A percentile compares a stretch with the other conserved stretches of the same genome.
These are phyloP conservation scores for Liopterus haemorrhoidalis DNA, from an alignment of 2,888 invertebrate genomes.

Conservation along the genomic window DNA sequence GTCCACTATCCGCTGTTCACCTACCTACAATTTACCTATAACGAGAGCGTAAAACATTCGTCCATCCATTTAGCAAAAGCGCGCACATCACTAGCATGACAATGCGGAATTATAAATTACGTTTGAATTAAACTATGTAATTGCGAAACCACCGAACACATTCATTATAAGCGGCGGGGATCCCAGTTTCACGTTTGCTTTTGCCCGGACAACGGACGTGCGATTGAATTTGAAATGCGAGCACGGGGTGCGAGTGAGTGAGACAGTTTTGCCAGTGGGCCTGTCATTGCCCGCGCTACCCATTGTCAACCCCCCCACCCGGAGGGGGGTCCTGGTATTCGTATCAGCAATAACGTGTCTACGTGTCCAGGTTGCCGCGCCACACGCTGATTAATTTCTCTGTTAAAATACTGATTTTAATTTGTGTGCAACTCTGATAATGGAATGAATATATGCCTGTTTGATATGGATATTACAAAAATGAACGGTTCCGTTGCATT, in stretches of 20 bases:
- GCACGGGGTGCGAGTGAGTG: too few relatives aligned
- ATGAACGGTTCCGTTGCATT: too few relatives aligned
- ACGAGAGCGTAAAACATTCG: conserved; percentile 12
- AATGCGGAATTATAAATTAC: conserved; percentile 49
- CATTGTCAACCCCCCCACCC: too few relatives aligned
- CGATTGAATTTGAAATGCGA: conserved; percentile 24
- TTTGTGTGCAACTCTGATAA: conserved; percentile 12
- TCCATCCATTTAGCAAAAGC: conserved; percentile 34
- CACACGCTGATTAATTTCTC: conserved; percentile 13
- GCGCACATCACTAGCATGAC: conserved; percentile 47
- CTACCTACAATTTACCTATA: conserved; percentile 18
- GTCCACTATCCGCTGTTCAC: background rate
- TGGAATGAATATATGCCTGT: too few relatives aligned
- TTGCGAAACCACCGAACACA: conserved; percentile 46
- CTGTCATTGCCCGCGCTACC: too few relatives aligned
- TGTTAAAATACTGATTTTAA: conserved; percentile 16
- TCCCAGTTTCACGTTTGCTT: background rate
- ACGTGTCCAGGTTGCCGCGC: conserved; percentile 11
- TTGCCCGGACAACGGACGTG: conserved; percentile 7
- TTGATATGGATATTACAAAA: too few relatives aligned
- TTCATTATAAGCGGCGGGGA: conserved; percentile 41
- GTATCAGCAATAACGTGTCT: too few relatives aligned
- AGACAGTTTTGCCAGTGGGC: too few relatives aligned
- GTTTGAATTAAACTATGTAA: conserved; percentile 50
- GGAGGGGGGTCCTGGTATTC: too few relatives aligned